phyloP scores from a whole-genome alignment of 2,888 invertebrate genomes.

The Zeuzera pyrina region DNA sequence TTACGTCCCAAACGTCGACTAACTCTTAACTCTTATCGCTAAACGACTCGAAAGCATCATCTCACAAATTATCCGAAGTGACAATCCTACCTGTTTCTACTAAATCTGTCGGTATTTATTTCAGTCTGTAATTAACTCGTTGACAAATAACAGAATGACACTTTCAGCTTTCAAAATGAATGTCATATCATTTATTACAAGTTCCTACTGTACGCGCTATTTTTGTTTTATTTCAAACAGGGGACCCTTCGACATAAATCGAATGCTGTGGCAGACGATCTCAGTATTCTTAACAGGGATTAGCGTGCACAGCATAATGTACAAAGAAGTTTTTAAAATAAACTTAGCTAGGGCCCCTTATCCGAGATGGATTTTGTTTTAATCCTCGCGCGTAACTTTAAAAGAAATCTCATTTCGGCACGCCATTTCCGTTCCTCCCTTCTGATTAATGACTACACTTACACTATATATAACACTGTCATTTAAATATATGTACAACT shows the following conservation, averaged over 20 bases:
- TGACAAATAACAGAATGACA: constrained; percentile 62
- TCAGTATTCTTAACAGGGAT: constrained; percentile 34
- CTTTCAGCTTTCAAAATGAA: constrained; percentile 42
- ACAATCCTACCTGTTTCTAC: constrained; percentile 37
- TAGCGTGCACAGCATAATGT: constrained; percentile 42
- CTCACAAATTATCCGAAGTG: constrained; percentile 40
- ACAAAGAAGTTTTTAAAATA: constrained; percentile 36
- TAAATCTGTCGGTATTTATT: constrained; percentile 58
- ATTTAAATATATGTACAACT: constrained; percentile 24
- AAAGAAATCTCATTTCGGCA: constrained; percentile 36
- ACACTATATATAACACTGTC: constrained; percentile 21
- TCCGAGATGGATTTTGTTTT: constrained; percentile 39
- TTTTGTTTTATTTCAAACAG: constrained; percentile 43
- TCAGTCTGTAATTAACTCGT: constrained; percentile 50
- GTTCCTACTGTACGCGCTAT: constrained; percentile 37
- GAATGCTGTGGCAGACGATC: constrained; percentile 28
- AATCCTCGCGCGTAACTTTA: constrained; percentile 42
- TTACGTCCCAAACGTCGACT: constrained; percentile 5
- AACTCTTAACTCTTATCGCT: constrained; percentile 16
- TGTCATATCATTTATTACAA: constrained; percentile 48
- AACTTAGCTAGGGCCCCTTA: constrained; percentile 38
- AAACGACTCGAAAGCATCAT: constrained; percentile 32
- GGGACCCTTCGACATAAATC: constrained; percentile 36
- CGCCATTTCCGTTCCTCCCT: constrained; percentile 32
- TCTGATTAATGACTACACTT: constrained; percentile 30